These are phyloP conservation scores for Himalopsyche tibetana DNA, from an alignment of 2,888 invertebrate species.

Conservation along the genomic window DNA sequence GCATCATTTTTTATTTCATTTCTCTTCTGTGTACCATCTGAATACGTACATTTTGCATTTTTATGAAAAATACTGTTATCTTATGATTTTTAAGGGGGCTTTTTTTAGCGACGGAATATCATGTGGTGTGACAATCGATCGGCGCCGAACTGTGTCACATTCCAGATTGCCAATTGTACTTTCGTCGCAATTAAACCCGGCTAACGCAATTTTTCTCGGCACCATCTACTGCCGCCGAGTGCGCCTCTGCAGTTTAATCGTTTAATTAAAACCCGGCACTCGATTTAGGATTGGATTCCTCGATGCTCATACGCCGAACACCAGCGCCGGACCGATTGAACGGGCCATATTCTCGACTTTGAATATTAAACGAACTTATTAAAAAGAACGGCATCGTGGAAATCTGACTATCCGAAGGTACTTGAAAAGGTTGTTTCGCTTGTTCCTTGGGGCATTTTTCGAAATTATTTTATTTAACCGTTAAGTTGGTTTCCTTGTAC, in stretches of 20 bases:
- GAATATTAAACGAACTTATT: slow-evolving; percentile 13
- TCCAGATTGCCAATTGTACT: slow-evolving; percentile 19
- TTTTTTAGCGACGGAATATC: no score
- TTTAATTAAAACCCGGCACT: slow-evolving; percentile 31
- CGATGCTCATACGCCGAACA: neutral
- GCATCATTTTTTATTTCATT: no score
- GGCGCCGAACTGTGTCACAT: neutral
- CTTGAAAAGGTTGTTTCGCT: neutral
- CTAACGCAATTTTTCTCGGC: neutral
- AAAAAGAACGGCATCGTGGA: neutral
- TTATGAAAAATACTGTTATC: no score
- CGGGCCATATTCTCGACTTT: neutral
- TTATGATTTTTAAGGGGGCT: no score
- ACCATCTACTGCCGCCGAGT: neutral
- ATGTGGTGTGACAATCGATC: neutral
- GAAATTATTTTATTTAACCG: neutral
- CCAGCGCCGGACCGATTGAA: slow-evolving; percentile 12
- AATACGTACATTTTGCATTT: no score
- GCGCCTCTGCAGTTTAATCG: slow-evolving; percentile 21
- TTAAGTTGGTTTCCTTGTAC: no score
- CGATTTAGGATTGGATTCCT: slow-evolving; percentile 20
- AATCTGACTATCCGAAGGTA: neutral
- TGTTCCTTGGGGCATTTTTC: neutral
- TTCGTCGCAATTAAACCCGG: neutral
- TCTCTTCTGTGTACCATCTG: no score